Evolutionary conservation across 2,797 vertebrate species (phyloP).

Genomic region (Tolypeutes matacus): DNA sequence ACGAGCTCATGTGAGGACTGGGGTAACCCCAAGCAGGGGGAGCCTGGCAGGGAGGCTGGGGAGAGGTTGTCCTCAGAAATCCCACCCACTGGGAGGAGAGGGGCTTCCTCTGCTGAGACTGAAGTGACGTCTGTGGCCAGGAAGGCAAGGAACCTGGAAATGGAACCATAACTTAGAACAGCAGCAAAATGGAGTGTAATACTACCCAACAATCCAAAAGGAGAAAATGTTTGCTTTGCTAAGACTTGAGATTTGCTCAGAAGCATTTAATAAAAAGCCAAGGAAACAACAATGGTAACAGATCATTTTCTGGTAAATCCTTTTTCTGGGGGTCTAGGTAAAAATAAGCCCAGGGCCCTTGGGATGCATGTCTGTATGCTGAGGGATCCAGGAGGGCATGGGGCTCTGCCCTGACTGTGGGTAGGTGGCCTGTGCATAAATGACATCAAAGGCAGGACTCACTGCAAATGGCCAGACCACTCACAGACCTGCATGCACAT

Average conservation of each 20-base stretch:
- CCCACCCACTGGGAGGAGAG: too few species aligned
- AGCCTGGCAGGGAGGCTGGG: too few species aligned
- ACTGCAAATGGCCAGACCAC: too few species aligned
- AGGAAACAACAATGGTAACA: not conserved
- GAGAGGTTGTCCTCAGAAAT: not conserved
- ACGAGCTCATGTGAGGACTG: too few species aligned
- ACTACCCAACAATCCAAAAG: not conserved
- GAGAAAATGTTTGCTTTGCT: not conserved
- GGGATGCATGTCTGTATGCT: not conserved
- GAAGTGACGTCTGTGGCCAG: not conserved
- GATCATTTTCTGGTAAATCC: not conserved
- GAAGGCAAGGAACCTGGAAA: not conserved
- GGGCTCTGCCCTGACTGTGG: not conserved
- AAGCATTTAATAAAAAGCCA: not conserved
- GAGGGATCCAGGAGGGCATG: too few species aligned
- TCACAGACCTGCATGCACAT: not conserved
- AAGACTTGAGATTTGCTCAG: not conserved
- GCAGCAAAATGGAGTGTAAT: not conserved
- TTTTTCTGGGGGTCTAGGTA: too few species aligned
- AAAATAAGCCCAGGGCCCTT: not conserved
- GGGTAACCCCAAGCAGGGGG: not conserved
- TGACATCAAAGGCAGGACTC: too few species aligned
- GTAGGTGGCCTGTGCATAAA: too few species aligned
- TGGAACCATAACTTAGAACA: not conserved
- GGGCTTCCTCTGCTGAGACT: not conserved